Evolutionary conservation across 1,140 invertebrate species (phyloP).

Genomic region (Micrasema minimum): DNA sequence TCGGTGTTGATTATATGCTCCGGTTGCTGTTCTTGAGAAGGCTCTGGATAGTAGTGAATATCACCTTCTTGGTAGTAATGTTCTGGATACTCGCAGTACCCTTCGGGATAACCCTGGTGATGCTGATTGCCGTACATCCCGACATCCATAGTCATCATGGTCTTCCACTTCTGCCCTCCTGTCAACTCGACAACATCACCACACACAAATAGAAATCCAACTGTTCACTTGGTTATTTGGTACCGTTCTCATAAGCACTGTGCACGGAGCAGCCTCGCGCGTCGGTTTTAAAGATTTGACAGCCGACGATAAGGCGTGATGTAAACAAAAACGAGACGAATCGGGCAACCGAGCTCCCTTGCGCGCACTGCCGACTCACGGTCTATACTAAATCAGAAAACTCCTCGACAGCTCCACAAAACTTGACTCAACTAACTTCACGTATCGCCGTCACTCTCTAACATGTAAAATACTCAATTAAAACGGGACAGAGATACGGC

Average conservation of each 20-base stretch:
- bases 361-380: conserved; percentile 20
- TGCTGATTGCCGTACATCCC: conserved; percentile 66
- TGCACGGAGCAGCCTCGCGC: neutral
- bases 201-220: too few species aligned
- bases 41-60: conserved; percentile 61
- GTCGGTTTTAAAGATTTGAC: conserved; percentile 8
- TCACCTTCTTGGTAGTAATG: conserved; percentile 59
- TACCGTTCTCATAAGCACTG: too few species aligned
- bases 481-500: conserved; percentile 14
- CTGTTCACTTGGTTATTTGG: too few species aligned
- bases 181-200: conserved; percentile 21
- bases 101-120: conserved; percentile 58
- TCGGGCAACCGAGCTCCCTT: conserved; percentile 45
- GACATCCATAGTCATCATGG: conserved; percentile 69
- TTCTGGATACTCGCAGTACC: conserved; percentile 59
- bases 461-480: neutral
- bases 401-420: conserved; percentile 5
- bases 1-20: conserved; percentile 82
- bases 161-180: conserved; percentile 34
- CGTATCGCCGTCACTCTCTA: neutral
- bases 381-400: conserved; percentile 27
- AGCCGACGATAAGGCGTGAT: conserved; percentile 41
- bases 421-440: neutral
- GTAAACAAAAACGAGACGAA: conserved; percentile 40
- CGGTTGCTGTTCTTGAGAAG: conserved; percentile 51